Evolutionary conservation across 1,140 invertebrate genomes (phyloP).

Genomic region (Macrostomum lignano): DNA sequence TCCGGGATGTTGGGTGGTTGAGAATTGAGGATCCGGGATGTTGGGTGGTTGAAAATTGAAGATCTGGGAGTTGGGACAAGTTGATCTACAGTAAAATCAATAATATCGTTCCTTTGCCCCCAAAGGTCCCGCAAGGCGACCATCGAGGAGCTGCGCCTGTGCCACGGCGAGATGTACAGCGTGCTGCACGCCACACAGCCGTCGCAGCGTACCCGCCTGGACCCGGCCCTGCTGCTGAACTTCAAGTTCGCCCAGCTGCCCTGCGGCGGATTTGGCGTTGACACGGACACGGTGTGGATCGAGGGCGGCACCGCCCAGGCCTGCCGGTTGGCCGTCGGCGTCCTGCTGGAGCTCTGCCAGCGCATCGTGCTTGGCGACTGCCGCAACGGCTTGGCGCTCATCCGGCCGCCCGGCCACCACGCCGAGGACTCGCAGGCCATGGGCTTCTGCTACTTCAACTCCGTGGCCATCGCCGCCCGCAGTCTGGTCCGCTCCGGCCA

Average conservation of each 20-base stretch:
- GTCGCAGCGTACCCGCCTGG: constrained; percentile 49
- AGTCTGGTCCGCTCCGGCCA: neutral
- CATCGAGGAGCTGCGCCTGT: constrained; percentile 61
- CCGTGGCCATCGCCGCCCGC: constrained; percentile 66
- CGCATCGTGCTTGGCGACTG: constrained; percentile 34
- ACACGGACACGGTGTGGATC: constrained; percentile 79
- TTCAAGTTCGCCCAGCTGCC: constrained; percentile 36
- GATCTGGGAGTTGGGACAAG: neutral
- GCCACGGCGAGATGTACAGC: constrained; percentile 49
- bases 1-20: constrained; percentile 2
- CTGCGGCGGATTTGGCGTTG: constrained; percentile 83
- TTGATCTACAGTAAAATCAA: constrained; percentile 37
- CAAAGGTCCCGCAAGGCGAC: constrained; percentile 69
- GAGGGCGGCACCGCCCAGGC: constrained; percentile 59
- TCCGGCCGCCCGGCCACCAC: constrained; percentile 80
- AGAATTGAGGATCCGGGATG: constrained; percentile 5
- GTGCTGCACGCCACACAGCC: constrained; percentile 62
- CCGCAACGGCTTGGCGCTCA: constrained; percentile 62
- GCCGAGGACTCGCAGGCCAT: constrained; percentile 54
- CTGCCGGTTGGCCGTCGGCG: constrained; percentile 70
- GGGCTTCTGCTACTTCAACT: constrained; percentile 88
- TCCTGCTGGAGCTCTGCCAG: constrained; percentile 63
- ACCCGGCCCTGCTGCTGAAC: constrained; percentile 37
- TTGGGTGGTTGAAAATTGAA: constrained; percentile 5
- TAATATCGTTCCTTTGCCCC: too few relatives aligned